A percentile compares a stretch with the other conserved stretches of the same genome.
Conservation (phyloP, 1,140 invertebrate species). For the Meloidogyne hapla region DNA sequence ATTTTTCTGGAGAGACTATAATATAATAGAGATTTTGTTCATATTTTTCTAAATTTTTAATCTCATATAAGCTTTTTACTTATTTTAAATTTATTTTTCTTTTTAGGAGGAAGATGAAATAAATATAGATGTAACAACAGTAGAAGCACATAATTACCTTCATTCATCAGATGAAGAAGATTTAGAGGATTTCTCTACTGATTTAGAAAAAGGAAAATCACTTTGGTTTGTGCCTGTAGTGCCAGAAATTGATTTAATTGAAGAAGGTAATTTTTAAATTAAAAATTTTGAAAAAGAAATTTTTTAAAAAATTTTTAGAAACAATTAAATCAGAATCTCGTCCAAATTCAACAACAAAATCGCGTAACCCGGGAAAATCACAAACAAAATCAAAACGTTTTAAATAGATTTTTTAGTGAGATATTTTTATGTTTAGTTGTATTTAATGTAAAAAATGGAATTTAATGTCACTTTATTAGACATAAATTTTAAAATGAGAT, state of each 20-base stretch:
- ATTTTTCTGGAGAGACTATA: no score
- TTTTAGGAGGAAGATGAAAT: constrained; percentile 41
- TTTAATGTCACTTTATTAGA: not conserved
- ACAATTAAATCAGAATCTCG: not conserved
- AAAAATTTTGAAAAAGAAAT: not conserved
- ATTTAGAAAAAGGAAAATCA: constrained; percentile 29
- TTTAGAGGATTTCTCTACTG: constrained; percentile 42
- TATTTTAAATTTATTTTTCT: not conserved
- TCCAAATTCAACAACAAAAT: not conserved
- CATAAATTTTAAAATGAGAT: not conserved
- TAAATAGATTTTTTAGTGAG: not conserved
- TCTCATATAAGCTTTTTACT: no score
- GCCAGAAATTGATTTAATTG: constrained; percentile 46
- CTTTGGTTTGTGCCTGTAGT: constrained; percentile 55
- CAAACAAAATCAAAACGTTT: not conserved
- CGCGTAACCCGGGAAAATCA: not conserved
- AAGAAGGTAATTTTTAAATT: constrained; percentile 35
- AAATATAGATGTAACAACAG: constrained; percentile 44
- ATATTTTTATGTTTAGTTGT: not conserved
- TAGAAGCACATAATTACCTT: constrained; percentile 41
- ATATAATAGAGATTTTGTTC: no score
- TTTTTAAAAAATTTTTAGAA: not conserved
- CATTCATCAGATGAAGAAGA: constrained; percentile 58
- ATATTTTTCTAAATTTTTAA: no score
- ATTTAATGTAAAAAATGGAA: no score